Conservation (phyloP, 1,140 invertebrate species). For the Brachionus manjavacas region DNA sequence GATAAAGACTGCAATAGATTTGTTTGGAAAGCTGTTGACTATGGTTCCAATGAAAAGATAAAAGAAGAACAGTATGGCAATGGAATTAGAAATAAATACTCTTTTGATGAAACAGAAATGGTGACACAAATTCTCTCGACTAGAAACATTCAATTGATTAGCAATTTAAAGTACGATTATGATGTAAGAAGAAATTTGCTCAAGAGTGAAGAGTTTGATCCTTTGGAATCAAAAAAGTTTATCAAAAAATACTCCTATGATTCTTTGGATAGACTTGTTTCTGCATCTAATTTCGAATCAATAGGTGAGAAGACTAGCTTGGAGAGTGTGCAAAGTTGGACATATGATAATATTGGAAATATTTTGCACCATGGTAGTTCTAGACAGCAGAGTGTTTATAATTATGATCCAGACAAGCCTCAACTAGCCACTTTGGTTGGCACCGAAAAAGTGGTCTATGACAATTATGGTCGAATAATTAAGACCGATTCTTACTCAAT, state of each 20-base stretch:
- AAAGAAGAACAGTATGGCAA: conserved; percentile 11
- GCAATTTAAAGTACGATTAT: neutral
- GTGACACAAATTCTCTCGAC: neutral
- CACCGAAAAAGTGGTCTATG: neutral
- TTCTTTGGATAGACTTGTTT: neutral
- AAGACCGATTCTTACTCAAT: neutral
- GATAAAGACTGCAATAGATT: neutral
- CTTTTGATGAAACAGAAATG: conserved; percentile 1
- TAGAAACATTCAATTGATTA: conserved; percentile 12
- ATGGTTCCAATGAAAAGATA: neutral
- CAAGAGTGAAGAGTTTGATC: neutral
- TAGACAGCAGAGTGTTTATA: neutral
- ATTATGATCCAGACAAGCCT: conserved; percentile 4
- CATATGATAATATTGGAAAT: conserved; percentile 7
- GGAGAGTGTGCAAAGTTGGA: neutral
- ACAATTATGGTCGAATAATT: neutral
- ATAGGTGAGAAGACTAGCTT: neutral
- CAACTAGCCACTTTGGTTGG: neutral
- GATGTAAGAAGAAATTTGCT: conserved; percentile 11
- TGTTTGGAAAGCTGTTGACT: neutral
- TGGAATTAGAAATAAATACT: conserved; percentile 8
- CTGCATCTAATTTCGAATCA: no score
- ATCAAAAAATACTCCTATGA: neutral
- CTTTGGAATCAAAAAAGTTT: neutral
- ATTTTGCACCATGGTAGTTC: neutral